phyloP scores from a whole-genome alignment of 2,888 invertebrate species.

The Drosophila ustulata region DNA sequence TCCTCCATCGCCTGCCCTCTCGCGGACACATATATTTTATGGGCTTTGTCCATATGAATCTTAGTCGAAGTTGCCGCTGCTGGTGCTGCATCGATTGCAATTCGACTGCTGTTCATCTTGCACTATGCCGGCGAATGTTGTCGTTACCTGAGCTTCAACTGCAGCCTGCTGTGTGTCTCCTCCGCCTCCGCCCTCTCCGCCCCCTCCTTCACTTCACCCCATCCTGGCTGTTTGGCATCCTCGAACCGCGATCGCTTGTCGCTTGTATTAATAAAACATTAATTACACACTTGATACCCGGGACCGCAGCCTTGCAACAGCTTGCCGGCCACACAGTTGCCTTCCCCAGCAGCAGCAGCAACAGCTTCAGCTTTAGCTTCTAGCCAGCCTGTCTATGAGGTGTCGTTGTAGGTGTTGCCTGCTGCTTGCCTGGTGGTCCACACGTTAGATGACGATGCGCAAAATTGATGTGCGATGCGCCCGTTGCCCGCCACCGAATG shows the following conservation, averaged over 20 bases:
- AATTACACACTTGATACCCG: constrained; percentile 82
- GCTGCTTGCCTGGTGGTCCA: constrained; percentile 73
- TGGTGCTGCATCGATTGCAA: constrained; percentile 82
- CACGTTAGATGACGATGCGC: constrained; percentile 78
- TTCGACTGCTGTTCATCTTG: constrained; percentile 84
- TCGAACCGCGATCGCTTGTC: constrained; percentile 83
- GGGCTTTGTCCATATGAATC: constrained; percentile 78
- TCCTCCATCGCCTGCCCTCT: no score
- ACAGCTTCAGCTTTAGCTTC: background rate
- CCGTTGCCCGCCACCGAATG: constrained; percentile 66
- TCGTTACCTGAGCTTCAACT: constrained; percentile 60
- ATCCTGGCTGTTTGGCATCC: background rate
- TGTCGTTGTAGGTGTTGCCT: constrained; percentile 75
- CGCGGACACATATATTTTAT: constrained; percentile 77
- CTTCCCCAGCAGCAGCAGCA: no score
- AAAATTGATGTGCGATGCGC: constrained; percentile 70
- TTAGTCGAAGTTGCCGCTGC: constrained; percentile 45
- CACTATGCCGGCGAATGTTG: constrained; percentile 43
- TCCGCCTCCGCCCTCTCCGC: constrained; percentile 6
- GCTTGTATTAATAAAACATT: constrained; percentile 85
- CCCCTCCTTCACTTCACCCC: background rate
- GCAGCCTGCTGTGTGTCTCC: constrained; percentile 32
- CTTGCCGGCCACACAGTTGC: constrained; percentile 14
- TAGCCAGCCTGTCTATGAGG: constrained; percentile 63
- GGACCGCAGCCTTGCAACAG: constrained; percentile 35